Evolutionary conservation across 2,888 invertebrate species (phyloP), one percentile per base, ranked within the genome.

Genomic region (Caenorhabditis sp.): DNA sequence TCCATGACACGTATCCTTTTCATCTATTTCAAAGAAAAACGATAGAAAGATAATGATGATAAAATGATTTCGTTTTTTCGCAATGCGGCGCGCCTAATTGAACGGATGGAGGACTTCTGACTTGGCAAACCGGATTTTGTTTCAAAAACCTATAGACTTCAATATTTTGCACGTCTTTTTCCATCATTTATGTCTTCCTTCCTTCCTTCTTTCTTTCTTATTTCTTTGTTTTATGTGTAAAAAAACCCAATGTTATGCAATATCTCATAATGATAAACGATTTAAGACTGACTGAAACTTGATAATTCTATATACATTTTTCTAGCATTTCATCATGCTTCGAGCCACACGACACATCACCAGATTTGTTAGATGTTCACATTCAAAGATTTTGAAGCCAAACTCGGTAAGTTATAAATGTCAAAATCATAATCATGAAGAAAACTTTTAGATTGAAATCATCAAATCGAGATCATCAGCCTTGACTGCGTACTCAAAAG

Each of bases 401-500:
- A 36, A 63, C 26, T 64, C 68, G 54, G 67, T 70, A 14, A 21
- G 31, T 43, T 14, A 53, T 27, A 21, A 31, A 2, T 26, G 5
- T n/a, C n/a, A n/a, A n/a, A n/a, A n/a, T n/a, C n/a, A n/a, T n/a
- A n/a, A n/a, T n/a, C n/a, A n/a, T n/a, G n/a, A n/a, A n/a, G n/a
- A n/a, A n/a, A 31, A 52, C 1, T 0, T 1, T 52, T 63, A 69
- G 69, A 38, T 27, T 1, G 73, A 74, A 43, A 50, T 74, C 1
- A 63, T 69, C 27, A 70, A 69, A 63, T 64, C 61, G 0, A 31
- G 68, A 43, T 63, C 67, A 14, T 49, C 70, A 0, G 67, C 64
- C 1, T 10, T 75, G 10, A 60, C 75, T 0, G 63, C 70, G n/a
- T 70, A 67, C 36, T 65, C 67, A 50, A 75, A 67, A 59, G 78